Conservation (phyloP, 2,113 vertebrate genomes). For the Burhinus bistriatus region DNA sequence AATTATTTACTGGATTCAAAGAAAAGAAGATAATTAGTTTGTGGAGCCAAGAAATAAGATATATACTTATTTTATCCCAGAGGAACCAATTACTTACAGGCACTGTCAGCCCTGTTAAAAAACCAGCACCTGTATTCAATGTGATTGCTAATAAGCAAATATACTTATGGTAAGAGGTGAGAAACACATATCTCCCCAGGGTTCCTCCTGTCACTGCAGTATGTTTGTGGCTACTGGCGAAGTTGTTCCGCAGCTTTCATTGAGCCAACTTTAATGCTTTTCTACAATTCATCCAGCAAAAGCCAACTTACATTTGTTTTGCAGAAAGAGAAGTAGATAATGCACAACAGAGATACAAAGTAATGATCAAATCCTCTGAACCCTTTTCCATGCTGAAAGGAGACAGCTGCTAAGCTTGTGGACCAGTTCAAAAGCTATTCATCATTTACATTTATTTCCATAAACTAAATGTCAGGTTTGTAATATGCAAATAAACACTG, state of each 20-base stretch:
- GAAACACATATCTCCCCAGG: not conserved
- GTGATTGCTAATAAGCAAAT: not conserved
- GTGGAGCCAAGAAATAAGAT: not conserved
- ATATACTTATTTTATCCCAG: not conserved
- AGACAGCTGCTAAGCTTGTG: not conserved
- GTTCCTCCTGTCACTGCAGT: not conserved
- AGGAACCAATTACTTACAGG: slow-evolving; percentile 48
- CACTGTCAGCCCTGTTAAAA: not conserved
- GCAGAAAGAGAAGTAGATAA: not conserved
- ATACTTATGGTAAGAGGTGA: not conserved
- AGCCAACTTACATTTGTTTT: not conserved
- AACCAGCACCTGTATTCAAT: not conserved
- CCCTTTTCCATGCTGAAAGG: not conserved
- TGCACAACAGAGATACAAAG: not conserved
- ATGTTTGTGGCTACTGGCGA: not conserved
- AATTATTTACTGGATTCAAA: not conserved
- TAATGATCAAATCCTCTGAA: not conserved
- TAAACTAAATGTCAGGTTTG: not conserved
- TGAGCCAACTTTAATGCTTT: not conserved
- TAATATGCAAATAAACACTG: slow-evolving; percentile 26
- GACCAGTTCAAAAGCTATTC: not conserved
- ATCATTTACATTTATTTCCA: slow-evolving; percentile 26
- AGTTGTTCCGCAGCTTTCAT: not conserved
- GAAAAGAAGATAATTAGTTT: not conserved
- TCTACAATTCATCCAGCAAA: not conserved